These are phyloP conservation scores for Gymnopithys bicolor DNA, from an alignment of 2,797 vertebrate genomes.

Conservation along the genomic window DNA sequence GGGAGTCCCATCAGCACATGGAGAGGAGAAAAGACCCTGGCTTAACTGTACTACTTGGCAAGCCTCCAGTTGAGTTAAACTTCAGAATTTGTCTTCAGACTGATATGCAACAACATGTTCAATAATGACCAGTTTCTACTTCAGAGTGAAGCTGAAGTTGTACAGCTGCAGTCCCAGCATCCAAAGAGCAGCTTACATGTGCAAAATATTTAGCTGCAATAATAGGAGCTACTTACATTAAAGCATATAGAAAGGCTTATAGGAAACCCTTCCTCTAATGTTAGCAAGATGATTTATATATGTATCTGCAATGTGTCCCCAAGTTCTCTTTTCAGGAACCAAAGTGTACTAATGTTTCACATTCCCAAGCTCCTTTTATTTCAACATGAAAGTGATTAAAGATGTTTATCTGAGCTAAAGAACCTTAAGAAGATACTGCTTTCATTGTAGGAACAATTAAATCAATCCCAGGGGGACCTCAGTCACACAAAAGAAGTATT, in stretches of 20 bases:
- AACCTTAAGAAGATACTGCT: slow-evolving; percentile 59
- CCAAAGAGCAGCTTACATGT: slow-evolving; percentile 27
- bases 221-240: slow-evolving; percentile 48
- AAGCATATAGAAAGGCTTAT: slow-evolving; percentile 51
- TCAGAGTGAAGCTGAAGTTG: slow-evolving; percentile 51
- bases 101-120: background rate
- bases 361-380: slow-evolving; percentile 75
- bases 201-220: slow-evolving; percentile 46
- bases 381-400: slow-evolving; percentile 79
- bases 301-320: slow-evolving; percentile 58
- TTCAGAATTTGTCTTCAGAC: slow-evolving; percentile 48
- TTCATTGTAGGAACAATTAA: slow-evolving; percentile 74
- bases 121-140: slow-evolving; percentile 26
- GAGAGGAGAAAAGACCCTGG: background rate
- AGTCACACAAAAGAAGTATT: slow-evolving; percentile 67
- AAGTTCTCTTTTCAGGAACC: slow-evolving; percentile 71
- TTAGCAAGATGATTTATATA: slow-evolving; percentile 66
- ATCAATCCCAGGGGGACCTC: slow-evolving; percentile 45
- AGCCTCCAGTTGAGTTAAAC: slow-evolving; percentile 2
- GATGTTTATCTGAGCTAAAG: slow-evolving; percentile 75
- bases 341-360: slow-evolving; percentile 71
- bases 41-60: slow-evolving; percentile 8
- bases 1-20: background rate
- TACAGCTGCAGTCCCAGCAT: slow-evolving; percentile 31
- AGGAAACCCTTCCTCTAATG: slow-evolving; percentile 54